phyloP scores from a whole-genome alignment of 2,113 vertebrate species.

The Cairina moschata region DNA sequence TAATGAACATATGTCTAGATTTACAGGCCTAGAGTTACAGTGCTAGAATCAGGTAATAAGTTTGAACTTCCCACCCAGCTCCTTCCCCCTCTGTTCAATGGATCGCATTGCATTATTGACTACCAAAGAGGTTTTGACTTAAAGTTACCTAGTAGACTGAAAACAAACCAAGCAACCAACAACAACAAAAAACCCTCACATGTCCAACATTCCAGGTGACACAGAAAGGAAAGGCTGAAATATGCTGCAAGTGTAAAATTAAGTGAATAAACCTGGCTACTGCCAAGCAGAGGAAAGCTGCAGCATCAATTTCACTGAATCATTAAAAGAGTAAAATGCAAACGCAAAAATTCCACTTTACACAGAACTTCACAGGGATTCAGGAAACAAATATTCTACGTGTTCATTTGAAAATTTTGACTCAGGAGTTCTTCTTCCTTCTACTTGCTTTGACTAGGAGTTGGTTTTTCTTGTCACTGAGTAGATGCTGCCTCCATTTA shows the following conservation, averaged over 20 bases:
- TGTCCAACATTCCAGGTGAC: background rate
- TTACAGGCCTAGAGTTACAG: background rate
- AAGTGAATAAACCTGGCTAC: background rate
- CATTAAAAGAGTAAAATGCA: background rate
- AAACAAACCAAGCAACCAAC: background rate
- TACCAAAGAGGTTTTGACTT: background rate
- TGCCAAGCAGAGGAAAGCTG: background rate
- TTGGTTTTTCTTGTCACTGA: background rate
- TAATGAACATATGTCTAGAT: background rate
- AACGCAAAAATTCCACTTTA: background rate
- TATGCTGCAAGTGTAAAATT: background rate
- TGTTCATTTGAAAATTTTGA: background rate
- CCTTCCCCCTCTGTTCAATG: background rate
- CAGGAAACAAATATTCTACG: background rate
- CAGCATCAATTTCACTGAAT: background rate
- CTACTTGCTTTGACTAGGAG: background rate
- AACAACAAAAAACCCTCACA: fast-evolving
- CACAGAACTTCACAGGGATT: background rate
- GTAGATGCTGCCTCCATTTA: background rate
- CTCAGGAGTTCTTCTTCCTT: background rate
- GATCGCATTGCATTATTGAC: background rate
- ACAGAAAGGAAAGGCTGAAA: background rate
- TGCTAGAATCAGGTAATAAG: background rate
- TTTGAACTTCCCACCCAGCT: background rate
- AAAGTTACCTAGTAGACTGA: background rate